A percentile compares a stretch with the other conserved stretches of the same genome.
phyloP scores from a whole-genome alignment of 2,113 vertebrate species.

The Plestiodon gilberti region DNA sequence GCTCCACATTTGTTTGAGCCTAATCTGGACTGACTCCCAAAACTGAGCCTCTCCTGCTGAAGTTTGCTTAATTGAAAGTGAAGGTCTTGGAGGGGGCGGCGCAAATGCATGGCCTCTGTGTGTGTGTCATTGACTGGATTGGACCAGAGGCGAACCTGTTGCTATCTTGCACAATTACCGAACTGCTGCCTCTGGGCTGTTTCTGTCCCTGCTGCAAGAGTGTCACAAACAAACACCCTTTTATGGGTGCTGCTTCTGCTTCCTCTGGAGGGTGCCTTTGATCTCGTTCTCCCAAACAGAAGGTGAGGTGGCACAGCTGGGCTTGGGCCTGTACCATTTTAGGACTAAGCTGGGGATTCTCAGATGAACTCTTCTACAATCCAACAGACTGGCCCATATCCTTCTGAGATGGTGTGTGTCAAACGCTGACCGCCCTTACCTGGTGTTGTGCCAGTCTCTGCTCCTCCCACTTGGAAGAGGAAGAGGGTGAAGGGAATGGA shows the following conservation, averaged over 20 bases:
- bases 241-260: too few relatives aligned
- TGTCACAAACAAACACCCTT: too few relatives aligned
- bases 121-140: background rate
- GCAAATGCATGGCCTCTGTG: background rate
- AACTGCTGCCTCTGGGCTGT: too few relatives aligned
- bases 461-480: too few relatives aligned
- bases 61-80: constrained; percentile 1
- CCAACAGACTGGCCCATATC: too few relatives aligned
- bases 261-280: background rate
- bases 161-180: background rate
- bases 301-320: background rate
- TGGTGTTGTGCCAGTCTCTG: too few relatives aligned
- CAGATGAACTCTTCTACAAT: too few relatives aligned
- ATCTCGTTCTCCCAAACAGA: background rate
- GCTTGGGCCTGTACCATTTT: background rate
- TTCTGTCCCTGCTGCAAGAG: background rate
- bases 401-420: too few relatives aligned
- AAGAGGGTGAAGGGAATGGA: too few relatives aligned
- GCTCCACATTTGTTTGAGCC: constrained; percentile 30
- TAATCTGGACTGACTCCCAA: constrained; percentile 34
- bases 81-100: background rate
- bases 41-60: constrained; percentile 4
- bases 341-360: too few relatives aligned
- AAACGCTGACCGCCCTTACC: too few relatives aligned
- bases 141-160: too few relatives aligned